Percentiles rank a stretch among this genome's conserved stretches.
Conservation (phyloP, 2,113 vertebrate genomes). For the Ailurus styani region DNA sequence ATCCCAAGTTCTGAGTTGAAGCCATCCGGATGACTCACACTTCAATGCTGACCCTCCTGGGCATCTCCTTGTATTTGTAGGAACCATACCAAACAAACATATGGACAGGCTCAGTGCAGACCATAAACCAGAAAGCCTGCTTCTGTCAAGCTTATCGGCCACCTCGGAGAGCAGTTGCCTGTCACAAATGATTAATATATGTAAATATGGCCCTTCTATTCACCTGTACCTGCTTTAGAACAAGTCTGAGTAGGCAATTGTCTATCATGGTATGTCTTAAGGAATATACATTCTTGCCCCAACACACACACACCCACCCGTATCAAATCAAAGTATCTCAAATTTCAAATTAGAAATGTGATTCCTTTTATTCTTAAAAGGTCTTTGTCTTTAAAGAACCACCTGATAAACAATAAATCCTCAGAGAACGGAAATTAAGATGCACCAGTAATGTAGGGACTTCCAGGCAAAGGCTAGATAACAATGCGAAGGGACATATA, state of each 20-base stretch:
- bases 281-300: not conserved
- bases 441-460: not conserved
- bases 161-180: not conserved
- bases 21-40: not conserved
- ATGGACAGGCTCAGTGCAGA: not conserved
- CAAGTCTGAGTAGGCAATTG: not conserved
- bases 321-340: not conserved
- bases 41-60: not conserved
- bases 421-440: not conserved
- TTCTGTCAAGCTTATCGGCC: not conserved
- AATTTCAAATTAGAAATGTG: not conserved
- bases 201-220: not conserved
- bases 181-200: not conserved
- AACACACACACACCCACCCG: not conserved
- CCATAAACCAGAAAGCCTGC: not conserved
- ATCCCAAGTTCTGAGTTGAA: conserved; percentile 1
- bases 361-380: not conserved
- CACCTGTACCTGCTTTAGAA: not conserved
- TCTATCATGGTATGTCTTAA: not conserved
- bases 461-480: not conserved
- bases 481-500: not conserved
- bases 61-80: not conserved
- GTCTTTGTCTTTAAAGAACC: not conserved
- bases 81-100: conserved; percentile 4
- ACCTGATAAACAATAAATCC: not conserved